Percentiles rank a stretch among this genome's conserved stretches.
These are phyloP conservation scores for Cyphomyrus discorhynchus DNA, from an alignment of 2,113 vertebrate species.

Conservation along the genomic window DNA sequence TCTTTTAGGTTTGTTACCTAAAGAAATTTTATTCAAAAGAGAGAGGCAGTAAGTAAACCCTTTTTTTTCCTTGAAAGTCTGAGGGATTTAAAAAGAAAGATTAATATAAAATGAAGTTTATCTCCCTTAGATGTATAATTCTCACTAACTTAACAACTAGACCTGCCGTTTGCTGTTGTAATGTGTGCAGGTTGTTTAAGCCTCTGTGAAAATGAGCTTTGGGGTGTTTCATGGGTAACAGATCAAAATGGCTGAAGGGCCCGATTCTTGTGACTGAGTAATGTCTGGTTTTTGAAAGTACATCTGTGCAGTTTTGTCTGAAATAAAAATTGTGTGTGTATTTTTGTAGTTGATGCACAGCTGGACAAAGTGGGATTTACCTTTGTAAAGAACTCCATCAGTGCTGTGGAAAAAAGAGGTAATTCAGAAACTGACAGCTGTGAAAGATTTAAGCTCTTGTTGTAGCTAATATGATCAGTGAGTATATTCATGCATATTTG, in stretches of 20 bases:
- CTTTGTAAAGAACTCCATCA: slow-evolving; percentile 86
- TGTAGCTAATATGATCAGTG: background rate
- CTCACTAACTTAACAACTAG: background rate
- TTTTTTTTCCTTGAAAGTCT: background rate
- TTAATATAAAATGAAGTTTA: background rate
- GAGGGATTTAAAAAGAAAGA: background rate
- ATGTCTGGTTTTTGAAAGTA: background rate
- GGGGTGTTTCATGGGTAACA: background rate
- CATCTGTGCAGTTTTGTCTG: background rate
- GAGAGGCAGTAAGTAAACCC: slow-evolving; percentile 77
- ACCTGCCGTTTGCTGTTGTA: background rate
- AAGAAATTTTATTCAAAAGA: slow-evolving; percentile 69
- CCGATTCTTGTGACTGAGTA: background rate
- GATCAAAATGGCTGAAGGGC: background rate
- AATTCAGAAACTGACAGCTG: slow-evolving; percentile 33
- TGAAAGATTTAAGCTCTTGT: background rate
- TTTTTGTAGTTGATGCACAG: slow-evolving; percentile 69
- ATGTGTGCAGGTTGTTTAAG: background rate
- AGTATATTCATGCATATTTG: background rate
- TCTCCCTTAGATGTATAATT: background rate
- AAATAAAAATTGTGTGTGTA: background rate
- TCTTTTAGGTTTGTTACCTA: slow-evolving; percentile 58
- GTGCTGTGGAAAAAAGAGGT: slow-evolving; percentile 86
- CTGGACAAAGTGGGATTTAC: slow-evolving; percentile 80
- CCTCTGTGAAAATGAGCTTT: background rate